These are phyloP conservation scores for Micronisus gabar DNA, from an alignment of 2,113 vertebrate genomes.

Conservation along the genomic window DNA sequence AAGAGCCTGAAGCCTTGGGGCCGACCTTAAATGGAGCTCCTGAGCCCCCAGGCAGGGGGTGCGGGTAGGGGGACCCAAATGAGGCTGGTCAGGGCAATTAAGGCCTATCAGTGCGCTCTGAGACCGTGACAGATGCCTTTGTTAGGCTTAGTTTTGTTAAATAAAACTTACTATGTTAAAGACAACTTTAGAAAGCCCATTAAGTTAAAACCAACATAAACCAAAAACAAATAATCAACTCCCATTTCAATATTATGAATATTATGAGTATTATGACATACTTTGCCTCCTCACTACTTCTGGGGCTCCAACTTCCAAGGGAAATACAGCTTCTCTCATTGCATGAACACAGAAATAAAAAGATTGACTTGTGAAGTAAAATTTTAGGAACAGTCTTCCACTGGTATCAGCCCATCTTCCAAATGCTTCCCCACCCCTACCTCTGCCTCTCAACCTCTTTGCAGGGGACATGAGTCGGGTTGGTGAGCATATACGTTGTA, in stretches of 20 bases:
- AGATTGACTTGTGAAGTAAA: neutral
- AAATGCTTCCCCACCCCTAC: neutral
- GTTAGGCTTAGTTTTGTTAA: neutral
- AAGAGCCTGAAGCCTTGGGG: rapidly evolving
- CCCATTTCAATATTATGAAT: neutral
- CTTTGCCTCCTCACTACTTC: neutral
- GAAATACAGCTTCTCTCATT: neutral
- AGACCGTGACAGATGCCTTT: neutral
- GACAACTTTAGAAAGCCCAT: neutral
- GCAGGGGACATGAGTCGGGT: neutral
- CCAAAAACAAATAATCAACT: neutral
- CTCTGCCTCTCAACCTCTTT: neutral
- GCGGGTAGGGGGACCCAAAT: neutral
- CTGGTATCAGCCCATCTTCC: neutral
- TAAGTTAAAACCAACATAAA: neutral
- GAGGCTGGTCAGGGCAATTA: neutral
- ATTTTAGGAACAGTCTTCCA: neutral
- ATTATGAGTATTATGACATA: neutral
- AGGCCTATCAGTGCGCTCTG: neutral
- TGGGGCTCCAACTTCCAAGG: neutral
- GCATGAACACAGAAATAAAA: neutral
- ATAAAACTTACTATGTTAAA: neutral
- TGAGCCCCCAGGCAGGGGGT: rapidly evolving
- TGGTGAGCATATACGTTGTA: rapidly evolving
- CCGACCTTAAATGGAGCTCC: neutral